These are phyloP conservation scores for Drosophila differens DNA, from an alignment of 2,888 invertebrate genomes.

Conservation along the genomic window DNA sequence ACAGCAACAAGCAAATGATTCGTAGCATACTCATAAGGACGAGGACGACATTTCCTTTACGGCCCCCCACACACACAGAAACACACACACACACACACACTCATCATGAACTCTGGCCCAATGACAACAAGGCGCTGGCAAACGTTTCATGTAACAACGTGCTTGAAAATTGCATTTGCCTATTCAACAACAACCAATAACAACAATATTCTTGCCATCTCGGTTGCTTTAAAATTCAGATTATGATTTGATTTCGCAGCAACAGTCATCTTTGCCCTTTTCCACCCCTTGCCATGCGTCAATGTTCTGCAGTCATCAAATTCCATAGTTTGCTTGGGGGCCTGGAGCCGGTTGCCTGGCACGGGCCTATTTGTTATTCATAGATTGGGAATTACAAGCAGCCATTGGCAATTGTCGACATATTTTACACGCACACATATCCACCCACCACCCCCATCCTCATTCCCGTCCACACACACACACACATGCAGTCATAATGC, in stretches of 20 bases:
- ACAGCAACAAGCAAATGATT: conserved; percentile 8
- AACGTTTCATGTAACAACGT: conserved; percentile 70
- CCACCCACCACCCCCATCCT: conserved; percentile 9
- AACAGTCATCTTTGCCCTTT: conserved; percentile 13
- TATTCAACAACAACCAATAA: conserved; percentile 27
- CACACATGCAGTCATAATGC: conserved; percentile 1
- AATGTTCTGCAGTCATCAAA: conserved; percentile 9
- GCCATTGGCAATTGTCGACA: conserved; percentile 78
- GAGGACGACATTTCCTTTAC: conserved; percentile 37
- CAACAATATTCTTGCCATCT: conserved; percentile 26
- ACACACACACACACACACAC: neutral
- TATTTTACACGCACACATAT: conserved; percentile 45
- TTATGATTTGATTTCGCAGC: conserved; percentile 73
- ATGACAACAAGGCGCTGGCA: conserved; percentile 43
- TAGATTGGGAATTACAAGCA: conserved; percentile 80
- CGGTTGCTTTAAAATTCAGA: conserved; percentile 68
- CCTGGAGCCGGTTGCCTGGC: conserved; percentile 41
- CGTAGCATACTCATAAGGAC: conserved; percentile 1
- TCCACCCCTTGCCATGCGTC: neutral
- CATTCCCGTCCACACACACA: conserved; percentile 1
- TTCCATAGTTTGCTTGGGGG: conserved; percentile 60
- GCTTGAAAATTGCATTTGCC: conserved; percentile 77
- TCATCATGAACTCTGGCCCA: conserved; percentile 7
- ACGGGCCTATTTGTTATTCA: conserved; percentile 78
- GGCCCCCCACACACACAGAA: conserved; percentile 1